Evolutionary conservation across 2,888 invertebrate genomes (phyloP).

Genomic region (Steinernema hermaphroditum): DNA sequence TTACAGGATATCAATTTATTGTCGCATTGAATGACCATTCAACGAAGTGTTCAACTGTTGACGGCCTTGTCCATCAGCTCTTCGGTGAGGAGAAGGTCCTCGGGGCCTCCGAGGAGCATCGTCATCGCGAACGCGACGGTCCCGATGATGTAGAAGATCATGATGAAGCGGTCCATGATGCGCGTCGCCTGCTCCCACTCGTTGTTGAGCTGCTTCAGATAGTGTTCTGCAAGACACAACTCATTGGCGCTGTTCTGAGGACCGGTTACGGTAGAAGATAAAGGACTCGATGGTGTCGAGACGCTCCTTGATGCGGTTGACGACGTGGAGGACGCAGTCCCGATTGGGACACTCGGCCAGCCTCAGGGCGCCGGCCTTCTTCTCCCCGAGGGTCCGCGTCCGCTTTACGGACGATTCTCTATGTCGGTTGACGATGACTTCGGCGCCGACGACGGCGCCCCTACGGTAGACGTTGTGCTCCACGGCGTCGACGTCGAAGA

Average conservation of each 20-base stretch:
- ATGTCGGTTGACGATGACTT: slow-evolving; percentile 20
- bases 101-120: slow-evolving; percentile 55
- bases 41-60: slow-evolving; percentile 22
- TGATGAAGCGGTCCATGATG: slow-evolving; percentile 59
- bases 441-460: slow-evolving; percentile 15
- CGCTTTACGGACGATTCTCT: not conserved
- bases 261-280: slow-evolving; percentile 33
- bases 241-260: too few relatives aligned
- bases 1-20: too few relatives aligned
- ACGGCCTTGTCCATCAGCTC: slow-evolving; percentile 50
- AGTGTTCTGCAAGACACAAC: slow-evolving; percentile 53
- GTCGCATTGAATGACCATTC: too few relatives aligned
- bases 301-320: slow-evolving; percentile 37
- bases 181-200: slow-evolving; percentile 64
- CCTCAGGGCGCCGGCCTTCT: not conserved
- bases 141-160: slow-evolving; percentile 57
- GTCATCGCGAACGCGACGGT: slow-evolving; percentile 56
- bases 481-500: slow-evolving; percentile 23
- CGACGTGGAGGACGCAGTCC: slow-evolving; percentile 15
- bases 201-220: slow-evolving; percentile 56
- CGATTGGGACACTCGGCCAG: not conserved
- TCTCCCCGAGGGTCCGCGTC: slow-evolving; percentile 1
- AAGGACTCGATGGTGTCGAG: slow-evolving; percentile 41
- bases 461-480: slow-evolving; percentile 11
- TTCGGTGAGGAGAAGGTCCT: slow-evolving; percentile 53